Evolutionary conservation across 2,888 invertebrate species (phyloP).

Genomic region (Leucophora obtusa): DNA sequence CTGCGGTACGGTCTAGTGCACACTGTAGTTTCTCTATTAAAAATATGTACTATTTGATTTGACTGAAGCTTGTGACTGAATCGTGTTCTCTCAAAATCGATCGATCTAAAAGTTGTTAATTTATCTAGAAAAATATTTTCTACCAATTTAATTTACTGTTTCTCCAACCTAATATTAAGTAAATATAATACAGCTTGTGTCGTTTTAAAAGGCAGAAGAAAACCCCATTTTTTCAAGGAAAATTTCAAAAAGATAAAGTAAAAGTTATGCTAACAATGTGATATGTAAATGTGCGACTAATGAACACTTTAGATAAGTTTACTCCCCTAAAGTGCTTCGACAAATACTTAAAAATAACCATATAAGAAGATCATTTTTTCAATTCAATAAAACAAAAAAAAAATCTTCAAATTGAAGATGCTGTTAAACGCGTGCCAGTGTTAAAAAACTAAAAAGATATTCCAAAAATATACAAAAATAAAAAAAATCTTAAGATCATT

Average conservation of each 20-base stretch:
- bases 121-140: too few species aligned
- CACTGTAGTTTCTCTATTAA: too few species aligned
- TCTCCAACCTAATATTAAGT: background rate
- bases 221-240: background rate
- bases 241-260: conserved; percentile 21
- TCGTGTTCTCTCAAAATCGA: too few species aligned
- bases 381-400: conserved; percentile 8
- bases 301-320: conserved; percentile 71
- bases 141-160: conserved; percentile 8
- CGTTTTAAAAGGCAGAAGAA: conserved; percentile 4
- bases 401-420: conserved; percentile 49
- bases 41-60: too few species aligned
- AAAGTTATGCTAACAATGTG: conserved; percentile 70
- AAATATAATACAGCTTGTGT: conserved; percentile 10
- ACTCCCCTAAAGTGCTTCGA: conserved; percentile 49
- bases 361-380: conserved; percentile 44
- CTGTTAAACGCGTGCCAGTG: conserved; percentile 57
- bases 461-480: conserved; percentile 29
- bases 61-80: too few species aligned
- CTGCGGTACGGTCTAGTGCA: too few species aligned
- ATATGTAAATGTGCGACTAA: conserved; percentile 77
- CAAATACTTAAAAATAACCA: conserved; percentile 13
- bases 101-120: too few species aligned
- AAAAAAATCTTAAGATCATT: conserved; percentile 27
- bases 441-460: conserved; percentile 25